Evolutionary conservation across 2,888 invertebrate genomes (phyloP).

Genomic region (Mycalesis mineus): DNA sequence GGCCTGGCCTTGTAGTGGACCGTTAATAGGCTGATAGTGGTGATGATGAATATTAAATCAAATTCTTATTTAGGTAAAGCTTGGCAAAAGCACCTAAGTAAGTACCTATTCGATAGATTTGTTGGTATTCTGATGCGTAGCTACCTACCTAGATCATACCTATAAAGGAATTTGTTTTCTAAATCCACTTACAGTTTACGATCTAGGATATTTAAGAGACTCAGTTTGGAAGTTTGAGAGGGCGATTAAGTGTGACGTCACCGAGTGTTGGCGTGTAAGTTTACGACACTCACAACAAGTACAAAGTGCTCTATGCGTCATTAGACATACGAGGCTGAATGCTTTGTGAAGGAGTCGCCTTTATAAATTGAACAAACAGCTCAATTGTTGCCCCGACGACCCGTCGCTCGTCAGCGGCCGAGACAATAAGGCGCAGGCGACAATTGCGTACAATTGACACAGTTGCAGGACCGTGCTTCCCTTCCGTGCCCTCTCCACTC

Average conservation of each 20-base stretch:
- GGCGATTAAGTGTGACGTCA: constrained; percentile 15
- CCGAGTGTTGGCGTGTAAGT: constrained; percentile 19
- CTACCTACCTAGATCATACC: no score
- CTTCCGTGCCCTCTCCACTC: constrained; percentile 1
- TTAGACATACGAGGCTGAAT: constrained; percentile 24
- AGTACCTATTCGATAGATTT: no score
- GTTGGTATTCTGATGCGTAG: no score
- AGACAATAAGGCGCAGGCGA: constrained; percentile 27
- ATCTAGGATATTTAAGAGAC: background rate
- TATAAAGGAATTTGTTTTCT: no score
- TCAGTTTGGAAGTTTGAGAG: constrained; percentile 5
- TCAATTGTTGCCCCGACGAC: constrained; percentile 28
- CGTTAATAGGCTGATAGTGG: no score
- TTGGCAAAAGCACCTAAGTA: no score
- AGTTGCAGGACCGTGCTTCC: constrained; percentile 15
- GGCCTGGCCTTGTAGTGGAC: no score
- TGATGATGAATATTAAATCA: no score
- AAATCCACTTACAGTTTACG: background rate
- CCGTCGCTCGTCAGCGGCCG: constrained; percentile 18
- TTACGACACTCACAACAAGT: constrained; percentile 23
- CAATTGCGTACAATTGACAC: constrained; percentile 29
- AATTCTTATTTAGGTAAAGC: no score
- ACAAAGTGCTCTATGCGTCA: constrained; percentile 26
- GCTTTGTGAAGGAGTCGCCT: constrained; percentile 26
- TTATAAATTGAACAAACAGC: constrained; percentile 30